Percentiles rank a stretch among this genome's conserved stretches.
These are phyloP conservation scores for Leptura quadrifasciata DNA, from an alignment of 2,888 invertebrate genomes.

Conservation along the genomic window DNA sequence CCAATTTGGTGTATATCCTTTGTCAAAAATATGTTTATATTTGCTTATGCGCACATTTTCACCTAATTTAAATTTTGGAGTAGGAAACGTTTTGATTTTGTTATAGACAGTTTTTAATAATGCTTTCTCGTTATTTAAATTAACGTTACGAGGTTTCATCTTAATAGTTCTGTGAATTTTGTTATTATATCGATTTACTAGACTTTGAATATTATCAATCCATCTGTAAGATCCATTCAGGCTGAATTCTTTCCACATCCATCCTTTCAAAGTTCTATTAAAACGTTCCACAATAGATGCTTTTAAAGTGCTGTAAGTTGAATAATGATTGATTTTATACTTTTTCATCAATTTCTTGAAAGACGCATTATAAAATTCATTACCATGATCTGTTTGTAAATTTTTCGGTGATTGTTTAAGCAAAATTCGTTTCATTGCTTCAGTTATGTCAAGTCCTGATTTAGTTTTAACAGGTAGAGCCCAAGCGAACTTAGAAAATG, in stretches of 20 bases:
- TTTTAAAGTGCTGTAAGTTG: constrained; percentile 43
- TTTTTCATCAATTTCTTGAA: constrained; percentile 45
- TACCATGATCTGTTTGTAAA: constrained; percentile 61
- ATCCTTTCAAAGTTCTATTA: constrained; percentile 39
- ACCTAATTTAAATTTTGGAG: constrained; percentile 48
- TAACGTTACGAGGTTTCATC: constrained; percentile 35
- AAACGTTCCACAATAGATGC: constrained; percentile 46
- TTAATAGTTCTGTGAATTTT: constrained; percentile 39
- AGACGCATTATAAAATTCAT: constrained; percentile 32
- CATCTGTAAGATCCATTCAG: constrained; percentile 58
- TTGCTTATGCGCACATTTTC: constrained; percentile 64
- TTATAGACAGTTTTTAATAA: constrained; percentile 38
- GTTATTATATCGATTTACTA: constrained; percentile 43
- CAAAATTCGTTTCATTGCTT: constrained; percentile 49
- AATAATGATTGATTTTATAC: constrained; percentile 46
- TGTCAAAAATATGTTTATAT: constrained; percentile 52
- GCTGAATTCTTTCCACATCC: constrained; percentile 55
- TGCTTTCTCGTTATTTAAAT: constrained; percentile 32
- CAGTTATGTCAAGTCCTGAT: constrained; percentile 59
- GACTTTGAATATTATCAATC: constrained; percentile 39
- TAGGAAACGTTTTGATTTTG: constrained; percentile 45
- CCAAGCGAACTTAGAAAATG: constrained; percentile 70
- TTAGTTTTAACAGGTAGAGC: constrained; percentile 66
- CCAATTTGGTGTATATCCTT: constrained; percentile 37
- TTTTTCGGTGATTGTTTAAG: constrained; percentile 42